Evolutionary conservation across 2,797 vertebrate genomes (phyloP).

Genomic region (Odontamblyopus lacepedii): DNA sequence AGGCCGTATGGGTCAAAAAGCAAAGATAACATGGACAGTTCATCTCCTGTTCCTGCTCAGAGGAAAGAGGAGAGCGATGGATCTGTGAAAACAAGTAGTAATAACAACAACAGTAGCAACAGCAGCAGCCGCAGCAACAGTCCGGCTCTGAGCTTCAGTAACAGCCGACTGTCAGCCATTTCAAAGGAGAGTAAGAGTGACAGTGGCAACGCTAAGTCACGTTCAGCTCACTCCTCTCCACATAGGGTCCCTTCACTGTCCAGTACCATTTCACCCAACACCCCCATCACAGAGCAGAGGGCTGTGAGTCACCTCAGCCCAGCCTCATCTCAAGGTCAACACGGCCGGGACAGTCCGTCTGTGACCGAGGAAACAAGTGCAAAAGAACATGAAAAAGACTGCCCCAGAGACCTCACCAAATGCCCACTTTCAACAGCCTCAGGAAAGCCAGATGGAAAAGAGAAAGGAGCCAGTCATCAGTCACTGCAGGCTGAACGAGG

Average conservation of each 20-base stretch:
- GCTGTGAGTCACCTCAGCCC: constrained; percentile 66
- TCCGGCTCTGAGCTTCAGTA: constrained; percentile 67
- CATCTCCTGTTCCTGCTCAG: constrained; percentile 39
- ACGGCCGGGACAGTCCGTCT: constrained; percentile 67
- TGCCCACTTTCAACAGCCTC: constrained; percentile 52
- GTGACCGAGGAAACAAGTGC: constrained; percentile 66
- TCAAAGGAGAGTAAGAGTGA: constrained; percentile 67
- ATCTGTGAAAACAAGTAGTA: constrained; percentile 63
- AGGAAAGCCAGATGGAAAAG: constrained; percentile 73
- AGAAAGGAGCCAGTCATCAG: constrained; percentile 63
- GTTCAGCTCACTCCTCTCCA: constrained; percentile 60
- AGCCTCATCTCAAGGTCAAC: constrained; percentile 66
- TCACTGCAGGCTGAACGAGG: constrained; percentile 64
- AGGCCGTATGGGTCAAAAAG: constrained; percentile 81
- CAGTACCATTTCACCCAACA: constrained; percentile 59
- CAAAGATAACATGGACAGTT: constrained; percentile 77
- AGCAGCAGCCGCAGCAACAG: constrained; percentile 71
- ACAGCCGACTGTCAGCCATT: constrained; percentile 56
- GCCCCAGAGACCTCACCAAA: constrained; percentile 74
- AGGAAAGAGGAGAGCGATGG: constrained; percentile 74
- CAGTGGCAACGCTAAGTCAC: constrained; percentile 70
- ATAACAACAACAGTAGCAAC: constrained; percentile 59
- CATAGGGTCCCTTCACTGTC: constrained; percentile 58
- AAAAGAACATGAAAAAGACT: constrained; percentile 67
- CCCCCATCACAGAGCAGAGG: constrained; percentile 66